phyloP scores from a whole-genome alignment of 1,140 invertebrate genomes.

The Pararge aegeria region DNA sequence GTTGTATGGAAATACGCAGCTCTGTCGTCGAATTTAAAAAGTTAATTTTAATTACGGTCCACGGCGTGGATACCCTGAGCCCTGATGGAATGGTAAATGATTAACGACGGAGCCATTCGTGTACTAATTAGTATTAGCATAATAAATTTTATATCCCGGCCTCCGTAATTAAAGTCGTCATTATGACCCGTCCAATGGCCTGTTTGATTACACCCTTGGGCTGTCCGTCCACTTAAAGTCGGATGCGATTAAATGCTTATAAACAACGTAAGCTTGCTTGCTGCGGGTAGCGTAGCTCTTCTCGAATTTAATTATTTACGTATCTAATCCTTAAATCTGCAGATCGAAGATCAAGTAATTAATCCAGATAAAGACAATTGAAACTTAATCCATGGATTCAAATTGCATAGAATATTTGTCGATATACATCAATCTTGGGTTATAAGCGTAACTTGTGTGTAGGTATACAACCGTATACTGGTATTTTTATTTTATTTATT shows the following conservation, averaged over 20 bases:
- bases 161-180: conserved; percentile 39
- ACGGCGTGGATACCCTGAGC: conserved; percentile 3
- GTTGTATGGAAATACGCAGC: not conserved
- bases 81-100: conserved; percentile 19
- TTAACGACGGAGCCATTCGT: conserved; percentile 16
- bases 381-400: too few species aligned
- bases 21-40: not conserved
- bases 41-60: conserved; percentile 9
- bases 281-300: too few species aligned
- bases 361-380: too few species aligned
- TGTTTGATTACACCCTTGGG: conserved; percentile 33
- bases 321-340: too few species aligned
- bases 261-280: too few species aligned
- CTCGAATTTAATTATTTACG: too few species aligned
- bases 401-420: too few species aligned
- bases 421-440: too few species aligned
- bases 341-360: too few species aligned
- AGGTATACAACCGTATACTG: too few species aligned
- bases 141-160: conserved; percentile 39
- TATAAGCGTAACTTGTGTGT: too few species aligned
- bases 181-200: conserved; percentile 38
- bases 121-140: conserved; percentile 39
- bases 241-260: not conserved
- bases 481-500: too few species aligned
- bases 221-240: not conserved